These are phyloP conservation scores for Notothenia rossii DNA, from an alignment of 2,113 vertebrate species.

Conservation along the genomic window DNA sequence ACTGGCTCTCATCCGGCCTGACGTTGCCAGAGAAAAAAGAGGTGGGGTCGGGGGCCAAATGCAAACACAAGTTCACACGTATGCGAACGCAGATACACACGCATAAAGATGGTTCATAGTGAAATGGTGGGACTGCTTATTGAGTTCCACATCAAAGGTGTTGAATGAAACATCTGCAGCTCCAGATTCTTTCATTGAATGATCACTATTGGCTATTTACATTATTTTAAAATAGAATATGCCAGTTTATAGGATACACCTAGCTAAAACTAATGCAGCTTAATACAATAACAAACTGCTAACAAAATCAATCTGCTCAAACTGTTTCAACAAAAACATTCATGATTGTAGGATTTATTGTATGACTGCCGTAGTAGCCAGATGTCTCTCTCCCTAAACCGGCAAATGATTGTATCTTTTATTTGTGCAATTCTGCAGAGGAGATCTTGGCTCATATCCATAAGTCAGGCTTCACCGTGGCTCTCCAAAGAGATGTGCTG, in stretches of 20 bases:
- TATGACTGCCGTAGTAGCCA: not conserved
- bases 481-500: constrained; percentile 81
- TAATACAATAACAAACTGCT: not conserved
- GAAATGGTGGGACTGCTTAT: not conserved
- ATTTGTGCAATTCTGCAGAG: constrained; percentile 68
- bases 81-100: constrained; percentile 13
- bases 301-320: not conserved
- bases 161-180: constrained; percentile 9
- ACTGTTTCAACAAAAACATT: not conserved
- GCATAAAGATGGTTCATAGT: constrained; percentile 21
- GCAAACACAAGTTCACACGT: constrained; percentile 47
- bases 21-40: constrained; percentile 81
- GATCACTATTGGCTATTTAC: too few species aligned
- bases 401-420: not conserved
- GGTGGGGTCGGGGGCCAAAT: constrained; percentile 78
- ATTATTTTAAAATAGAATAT: too few species aligned
- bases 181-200: not conserved
- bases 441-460: constrained; percentile 80
- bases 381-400: not conserved
- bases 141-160: constrained; percentile 17
- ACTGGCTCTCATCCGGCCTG: constrained; percentile 84
- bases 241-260: not conserved
- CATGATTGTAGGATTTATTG: not conserved
- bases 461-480: constrained; percentile 81
- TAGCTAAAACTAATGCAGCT: not conserved